Base-by-base conservation (phyloP, 2,888 invertebrate genomes). In the Plemyria rubiginata region DNA sequence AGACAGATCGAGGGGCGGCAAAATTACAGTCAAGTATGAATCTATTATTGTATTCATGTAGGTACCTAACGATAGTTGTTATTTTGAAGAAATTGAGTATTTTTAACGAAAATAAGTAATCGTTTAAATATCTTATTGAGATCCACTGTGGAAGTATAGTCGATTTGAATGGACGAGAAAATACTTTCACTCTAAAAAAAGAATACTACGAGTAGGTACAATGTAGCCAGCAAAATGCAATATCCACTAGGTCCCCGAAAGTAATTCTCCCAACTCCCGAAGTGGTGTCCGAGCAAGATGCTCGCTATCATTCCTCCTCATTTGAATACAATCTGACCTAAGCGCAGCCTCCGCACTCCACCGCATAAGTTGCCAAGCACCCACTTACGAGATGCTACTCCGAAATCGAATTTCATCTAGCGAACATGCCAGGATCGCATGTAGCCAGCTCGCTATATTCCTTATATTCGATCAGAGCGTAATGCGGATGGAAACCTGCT, bases 241-340 rank as follows among this genome's bases (percentile, higher is more conserved):
- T 48, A 48, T 48, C 53, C 52, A 45, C 38, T 29, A 46, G 22
- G 48, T 48, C 13, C 38, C 43, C 50, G 41, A 54, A 51, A 54
- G 54, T 46, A 55, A 61, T 61, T 32, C 32, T 15, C 22, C 12
- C n/a, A 52, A 49, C 43, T 54, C 41, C 36, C 45, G 52, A 48
- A 56, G 60, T 54, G 65, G 41, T 58, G 65, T 60, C 65, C 60
- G 57, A 63, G 51, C 63, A 57, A 65, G 65, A 54, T 48, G 59
- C 65, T 54, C 46, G 32, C 55, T 65, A 53, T 60, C 53, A 45
- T 62, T 57, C 56, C 56, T 59, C 41, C 68, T 66, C 67, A 71
- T 71, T 71, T 71, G 70, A 70, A 71, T 71, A 66, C 70, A 65
- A 71, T 71, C 71, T 69, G 69, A 70, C 54, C 66, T 60, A 53